phyloP scores from a whole-genome alignment of 2,888 invertebrate genomes.

The Diaphora mendica region DNA sequence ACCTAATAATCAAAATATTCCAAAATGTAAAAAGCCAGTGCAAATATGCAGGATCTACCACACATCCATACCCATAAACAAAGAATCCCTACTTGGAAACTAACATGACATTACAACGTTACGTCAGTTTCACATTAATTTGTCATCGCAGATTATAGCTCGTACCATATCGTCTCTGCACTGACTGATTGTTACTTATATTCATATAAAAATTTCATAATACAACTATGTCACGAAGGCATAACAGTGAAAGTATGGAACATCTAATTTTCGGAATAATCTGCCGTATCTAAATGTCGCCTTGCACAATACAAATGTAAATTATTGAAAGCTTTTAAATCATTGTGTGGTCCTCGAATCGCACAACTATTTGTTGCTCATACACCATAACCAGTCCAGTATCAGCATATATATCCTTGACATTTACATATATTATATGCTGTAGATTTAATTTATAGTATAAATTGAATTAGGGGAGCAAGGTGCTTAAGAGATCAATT shows the following conservation, averaged over 20 bases:
- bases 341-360: constrained; percentile 32
- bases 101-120: neutral
- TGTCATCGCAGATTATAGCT: neutral
- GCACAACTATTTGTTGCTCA: neutral
- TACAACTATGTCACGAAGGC: constrained; percentile 15
- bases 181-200: neutral
- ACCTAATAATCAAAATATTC: neutral
- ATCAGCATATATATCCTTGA: neutral
- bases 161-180: neutral
- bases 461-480: neutral
- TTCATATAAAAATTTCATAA: constrained; percentile 22
- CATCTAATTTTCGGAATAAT: constrained; percentile 42
- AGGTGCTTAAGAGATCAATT: neutral
- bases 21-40: neutral
- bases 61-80: neutral
- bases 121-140: constrained; percentile 1
- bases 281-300: constrained; percentile 48
- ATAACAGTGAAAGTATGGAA: constrained; percentile 42
- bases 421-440: neutral
- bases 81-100: neutral
- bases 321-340: constrained; percentile 24
- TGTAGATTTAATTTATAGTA: neutral
- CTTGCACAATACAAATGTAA: constrained; percentile 30
- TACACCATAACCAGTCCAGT: neutral
- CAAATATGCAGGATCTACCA: neutral